Conservation (phyloP, 2,888 invertebrate species). For the Athripsodes cinereus region DNA sequence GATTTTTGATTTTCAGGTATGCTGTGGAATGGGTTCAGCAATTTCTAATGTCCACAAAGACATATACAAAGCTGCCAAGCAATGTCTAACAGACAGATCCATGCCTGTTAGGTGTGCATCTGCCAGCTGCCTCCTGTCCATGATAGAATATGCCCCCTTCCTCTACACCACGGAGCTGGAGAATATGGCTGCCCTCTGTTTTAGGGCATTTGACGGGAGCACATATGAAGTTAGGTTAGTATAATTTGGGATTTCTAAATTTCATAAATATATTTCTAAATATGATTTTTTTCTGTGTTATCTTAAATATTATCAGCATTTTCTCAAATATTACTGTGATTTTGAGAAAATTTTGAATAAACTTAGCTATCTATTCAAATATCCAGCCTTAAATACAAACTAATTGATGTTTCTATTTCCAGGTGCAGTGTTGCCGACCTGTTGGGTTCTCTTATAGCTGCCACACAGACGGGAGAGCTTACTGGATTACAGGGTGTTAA, state of each 20-base stretch:
- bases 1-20: constrained; percentile 61
- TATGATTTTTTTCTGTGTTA: neutral
- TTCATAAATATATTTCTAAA: neutral
- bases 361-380: no score
- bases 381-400: no score
- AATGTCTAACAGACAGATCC: constrained; percentile 83
- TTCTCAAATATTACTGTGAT: no score
- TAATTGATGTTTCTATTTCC: neutral
- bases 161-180: constrained; percentile 87
- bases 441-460: constrained; percentile 80
- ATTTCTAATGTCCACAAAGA: constrained; percentile 81
- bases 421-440: constrained; percentile 86
- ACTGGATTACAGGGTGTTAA: constrained; percentile 38
- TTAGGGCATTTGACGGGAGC: constrained; percentile 86
- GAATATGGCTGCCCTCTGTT: constrained; percentile 84
- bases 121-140: constrained; percentile 81
- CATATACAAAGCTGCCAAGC: constrained; percentile 82
- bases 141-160: constrained; percentile 82
- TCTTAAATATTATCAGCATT: no score
- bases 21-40: constrained; percentile 92
- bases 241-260: neutral
- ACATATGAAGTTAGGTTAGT: constrained; percentile 75
- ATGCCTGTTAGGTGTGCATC: constrained; percentile 92
- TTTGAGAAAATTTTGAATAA: no score
- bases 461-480: constrained; percentile 70